These are phyloP conservation scores for Sardina pilchardus DNA, from an alignment of 2,113 vertebrate species.

Conservation along the genomic window DNA sequence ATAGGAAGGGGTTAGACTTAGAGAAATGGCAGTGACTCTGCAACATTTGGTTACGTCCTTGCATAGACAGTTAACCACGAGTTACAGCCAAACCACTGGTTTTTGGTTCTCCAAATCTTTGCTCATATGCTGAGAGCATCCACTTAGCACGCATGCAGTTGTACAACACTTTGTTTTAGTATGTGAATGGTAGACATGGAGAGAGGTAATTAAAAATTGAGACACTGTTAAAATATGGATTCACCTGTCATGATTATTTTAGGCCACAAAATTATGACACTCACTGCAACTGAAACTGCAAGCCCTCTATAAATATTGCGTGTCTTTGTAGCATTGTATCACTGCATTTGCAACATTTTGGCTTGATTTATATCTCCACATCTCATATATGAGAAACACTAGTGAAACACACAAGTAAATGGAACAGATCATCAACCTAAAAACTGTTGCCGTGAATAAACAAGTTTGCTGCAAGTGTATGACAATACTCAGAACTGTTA, in stretches of 20 bases:
- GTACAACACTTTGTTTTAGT: not conserved
- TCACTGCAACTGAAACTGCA: no score
- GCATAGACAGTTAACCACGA: constrained; percentile 38
- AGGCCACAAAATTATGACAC: no score
- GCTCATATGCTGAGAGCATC: constrained; percentile 14
- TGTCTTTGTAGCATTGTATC: not conserved
- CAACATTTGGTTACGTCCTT: constrained; percentile 45
- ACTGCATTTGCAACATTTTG: not conserved
- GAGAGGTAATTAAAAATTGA: not conserved
- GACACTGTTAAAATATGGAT: not conserved
- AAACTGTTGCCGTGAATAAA: not conserved
- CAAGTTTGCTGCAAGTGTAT: not conserved
- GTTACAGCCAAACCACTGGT: constrained; percentile 29
- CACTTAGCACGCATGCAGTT: not conserved
- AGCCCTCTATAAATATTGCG: no score
- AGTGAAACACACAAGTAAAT: not conserved
- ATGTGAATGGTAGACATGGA: not conserved
- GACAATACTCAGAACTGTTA: not conserved
- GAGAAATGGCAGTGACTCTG: constrained; percentile 36
- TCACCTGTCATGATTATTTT: no score
- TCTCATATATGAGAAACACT: not conserved
- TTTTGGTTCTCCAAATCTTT: constrained; percentile 26
- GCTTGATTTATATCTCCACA: not conserved
- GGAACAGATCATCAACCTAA: not conserved
- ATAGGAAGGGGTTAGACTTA: constrained; percentile 39